Conservation (phyloP, 2,888 invertebrate species). For the Epinotia brunnichana region DNA sequence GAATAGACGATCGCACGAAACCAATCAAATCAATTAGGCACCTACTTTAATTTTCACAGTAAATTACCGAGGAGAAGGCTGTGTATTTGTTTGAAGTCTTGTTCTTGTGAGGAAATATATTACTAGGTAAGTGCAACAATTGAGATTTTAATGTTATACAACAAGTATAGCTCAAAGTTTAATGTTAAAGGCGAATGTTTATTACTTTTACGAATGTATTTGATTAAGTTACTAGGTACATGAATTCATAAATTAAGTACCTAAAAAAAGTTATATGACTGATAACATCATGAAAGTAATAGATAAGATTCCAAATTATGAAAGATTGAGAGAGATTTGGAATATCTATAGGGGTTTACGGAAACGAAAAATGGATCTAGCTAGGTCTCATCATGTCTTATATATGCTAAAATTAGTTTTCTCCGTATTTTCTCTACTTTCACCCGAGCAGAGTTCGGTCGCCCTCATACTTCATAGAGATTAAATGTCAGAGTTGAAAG, state of each 20-base stretch:
- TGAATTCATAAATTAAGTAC: not conserved
- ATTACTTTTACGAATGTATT: not conserved
- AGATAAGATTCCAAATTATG: not conserved
- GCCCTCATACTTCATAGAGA: too few relatives aligned
- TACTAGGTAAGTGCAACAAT: conserved; percentile 37
- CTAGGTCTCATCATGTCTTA: too few relatives aligned
- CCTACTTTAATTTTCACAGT: conserved; percentile 27
- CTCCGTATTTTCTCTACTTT: too few relatives aligned
- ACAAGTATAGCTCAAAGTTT: not conserved
- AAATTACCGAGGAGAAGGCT: conserved; percentile 48
- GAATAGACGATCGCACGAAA: conserved; percentile 35
- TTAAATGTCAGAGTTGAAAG: too few relatives aligned
- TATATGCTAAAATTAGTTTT: too few relatives aligned
- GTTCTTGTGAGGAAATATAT: conserved; percentile 49
- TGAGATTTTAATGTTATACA: not conserved
- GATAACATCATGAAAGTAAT: not conserved
- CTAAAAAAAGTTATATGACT: too few relatives aligned
- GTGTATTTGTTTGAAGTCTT: conserved; percentile 51
- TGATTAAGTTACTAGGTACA: not conserved
- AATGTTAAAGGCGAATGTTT: not conserved
- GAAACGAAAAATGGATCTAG: too few relatives aligned
- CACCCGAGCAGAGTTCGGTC: too few relatives aligned
- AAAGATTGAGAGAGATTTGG: not conserved
- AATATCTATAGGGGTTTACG: too few relatives aligned
- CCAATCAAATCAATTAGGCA: conserved; percentile 39